Percentiles rank a stretch among this genome's conserved stretches.
Evolutionary conservation across 2,888 invertebrate species (phyloP).

Genomic region (Nebria salina): DNA sequence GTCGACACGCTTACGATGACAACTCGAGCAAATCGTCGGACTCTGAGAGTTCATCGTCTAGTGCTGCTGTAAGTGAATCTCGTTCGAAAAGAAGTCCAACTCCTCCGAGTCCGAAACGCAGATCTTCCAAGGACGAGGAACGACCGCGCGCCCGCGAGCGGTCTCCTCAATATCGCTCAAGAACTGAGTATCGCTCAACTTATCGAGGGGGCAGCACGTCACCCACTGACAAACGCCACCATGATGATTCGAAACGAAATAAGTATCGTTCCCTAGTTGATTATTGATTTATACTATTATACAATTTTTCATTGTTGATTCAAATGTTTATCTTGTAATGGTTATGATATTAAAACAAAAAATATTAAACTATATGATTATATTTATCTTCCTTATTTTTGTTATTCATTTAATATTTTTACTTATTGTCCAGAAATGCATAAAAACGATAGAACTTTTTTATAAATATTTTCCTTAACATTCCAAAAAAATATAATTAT

Average conservation of each 20-base stretch:
- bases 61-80: conserved; percentile 55
- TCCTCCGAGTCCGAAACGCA: conserved; percentile 48
- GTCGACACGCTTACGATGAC: conserved; percentile 74
- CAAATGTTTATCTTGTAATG: conserved; percentile 6
- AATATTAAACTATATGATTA: background rate
- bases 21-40: conserved; percentile 63
- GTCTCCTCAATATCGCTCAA: conserved; percentile 22
- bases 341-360: background rate
- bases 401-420: background rate
- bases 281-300: conserved; percentile 51
- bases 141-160: conserved; percentile 52
- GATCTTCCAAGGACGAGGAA: conserved; percentile 42
- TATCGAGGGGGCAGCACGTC: conserved; percentile 52
- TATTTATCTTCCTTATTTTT: background rate
- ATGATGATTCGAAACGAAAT: conserved; percentile 57
- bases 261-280: conserved; percentile 55
- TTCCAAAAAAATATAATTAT: too few species aligned
- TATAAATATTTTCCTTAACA: too few species aligned
- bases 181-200: conserved; percentile 50
- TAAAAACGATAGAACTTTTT: too few species aligned
- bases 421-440: background rate
- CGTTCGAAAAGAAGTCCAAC: conserved; percentile 55
- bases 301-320: conserved; percentile 24
- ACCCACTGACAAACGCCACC: conserved; percentile 47
- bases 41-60: conserved; percentile 59